These are phyloP conservation scores for Sus scrofa DNA, from an alignment of 2,113 vertebrate genomes.

Conservation along the genomic window DNA sequence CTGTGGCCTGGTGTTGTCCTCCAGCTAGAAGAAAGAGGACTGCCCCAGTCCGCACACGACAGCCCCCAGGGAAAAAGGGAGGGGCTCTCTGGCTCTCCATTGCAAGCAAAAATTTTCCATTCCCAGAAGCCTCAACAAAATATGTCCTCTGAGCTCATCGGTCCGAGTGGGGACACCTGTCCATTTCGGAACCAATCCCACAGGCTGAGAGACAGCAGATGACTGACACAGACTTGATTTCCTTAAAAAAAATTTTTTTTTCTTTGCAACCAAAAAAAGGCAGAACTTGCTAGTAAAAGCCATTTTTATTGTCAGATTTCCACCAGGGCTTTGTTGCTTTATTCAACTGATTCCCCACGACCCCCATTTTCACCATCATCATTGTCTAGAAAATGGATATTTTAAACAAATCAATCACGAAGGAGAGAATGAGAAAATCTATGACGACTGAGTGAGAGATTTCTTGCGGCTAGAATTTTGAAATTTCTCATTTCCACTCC, in stretches of 20 bases:
- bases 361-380: not conserved
- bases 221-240: not conserved
- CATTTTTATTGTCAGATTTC: not conserved
- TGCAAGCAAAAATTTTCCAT: not conserved
- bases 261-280: not conserved
- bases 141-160: not conserved
- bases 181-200: not conserved
- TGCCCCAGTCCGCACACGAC: not conserved
- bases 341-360: not conserved
- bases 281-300: conserved; percentile 39
- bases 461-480: not conserved
- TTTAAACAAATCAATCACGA: not conserved
- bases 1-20: no score
- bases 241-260: not conserved
- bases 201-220: not conserved
- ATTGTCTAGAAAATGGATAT: not conserved
- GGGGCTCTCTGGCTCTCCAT: not conserved
- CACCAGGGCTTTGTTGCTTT: not conserved
- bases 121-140: not conserved
- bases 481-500: not conserved
- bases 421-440: conserved; percentile 4
- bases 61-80: not conserved
- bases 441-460: not conserved
- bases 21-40: not conserved
- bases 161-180: not conserved